A percentile compares a stretch with the other conserved stretches of the same genome.
phyloP scores from a whole-genome alignment of 2,113 vertebrate species.

The Machaerirhynchus nigripectus region DNA sequence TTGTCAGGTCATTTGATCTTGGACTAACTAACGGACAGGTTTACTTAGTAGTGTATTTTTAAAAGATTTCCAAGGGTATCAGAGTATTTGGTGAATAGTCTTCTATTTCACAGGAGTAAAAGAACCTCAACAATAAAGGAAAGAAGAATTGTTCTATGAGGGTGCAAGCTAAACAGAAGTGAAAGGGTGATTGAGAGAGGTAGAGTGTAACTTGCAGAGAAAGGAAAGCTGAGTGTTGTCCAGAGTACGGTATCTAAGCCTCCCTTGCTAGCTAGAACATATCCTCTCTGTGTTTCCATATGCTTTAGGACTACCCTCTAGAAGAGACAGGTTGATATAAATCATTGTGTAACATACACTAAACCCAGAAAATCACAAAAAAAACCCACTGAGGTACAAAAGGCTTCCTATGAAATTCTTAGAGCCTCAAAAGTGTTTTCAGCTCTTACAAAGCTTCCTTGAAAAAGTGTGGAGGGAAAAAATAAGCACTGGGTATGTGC shows the following conservation, averaged over 20 bases:
- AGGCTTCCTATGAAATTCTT: neutral
- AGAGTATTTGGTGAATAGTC: neutral
- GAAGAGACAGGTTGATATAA: neutral
- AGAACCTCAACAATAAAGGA: neutral
- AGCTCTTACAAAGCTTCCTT: neutral
- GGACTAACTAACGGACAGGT: neutral
- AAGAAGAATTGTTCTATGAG: neutral
- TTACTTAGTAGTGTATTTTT: neutral
- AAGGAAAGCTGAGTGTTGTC: neutral
- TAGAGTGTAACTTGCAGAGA: neutral
- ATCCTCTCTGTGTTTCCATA: neutral
- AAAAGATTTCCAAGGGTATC: neutral
- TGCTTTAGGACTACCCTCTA: neutral
- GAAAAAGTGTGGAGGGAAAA: neutral
- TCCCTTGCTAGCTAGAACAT: neutral
- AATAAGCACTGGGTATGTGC: neutral
- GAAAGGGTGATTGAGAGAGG: neutral
- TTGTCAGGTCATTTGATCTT: neutral
- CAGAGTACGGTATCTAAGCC: neutral
- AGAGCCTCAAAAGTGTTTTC: neutral
- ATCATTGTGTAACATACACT: neutral
- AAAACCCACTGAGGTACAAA: neutral
- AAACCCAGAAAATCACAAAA: neutral
- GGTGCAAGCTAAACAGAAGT: neutral
- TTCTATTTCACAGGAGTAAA: neutral